A percentile compares a stretch with the other conserved stretches of the same genome.
These are phyloP conservation scores for Centropristis striata DNA, from an alignment of 2,113 vertebrate genomes.

Conservation along the genomic window DNA sequence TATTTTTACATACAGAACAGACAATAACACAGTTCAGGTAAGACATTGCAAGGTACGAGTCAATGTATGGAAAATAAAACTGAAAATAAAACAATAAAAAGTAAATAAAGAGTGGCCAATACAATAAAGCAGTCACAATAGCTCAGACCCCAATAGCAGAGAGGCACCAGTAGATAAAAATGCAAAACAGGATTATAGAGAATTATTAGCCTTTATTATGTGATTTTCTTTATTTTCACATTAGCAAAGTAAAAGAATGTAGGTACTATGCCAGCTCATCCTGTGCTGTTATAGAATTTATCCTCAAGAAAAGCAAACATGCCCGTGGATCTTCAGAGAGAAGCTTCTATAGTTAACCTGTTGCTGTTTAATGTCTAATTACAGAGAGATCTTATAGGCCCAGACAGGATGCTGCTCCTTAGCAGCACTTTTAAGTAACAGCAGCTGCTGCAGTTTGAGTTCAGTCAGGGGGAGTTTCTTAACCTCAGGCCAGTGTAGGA, in stretches of 20 bases:
- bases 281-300: not conserved
- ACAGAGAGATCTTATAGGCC: not conserved
- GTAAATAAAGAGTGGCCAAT: too few relatives aligned
- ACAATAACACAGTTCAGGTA: too few relatives aligned
- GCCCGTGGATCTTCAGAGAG: not conserved
- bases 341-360: not conserved
- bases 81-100: too few relatives aligned
- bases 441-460: constrained; percentile 51
- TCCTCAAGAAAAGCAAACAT: constrained; percentile 9
- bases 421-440: constrained; percentile 29
- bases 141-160: too few relatives aligned
- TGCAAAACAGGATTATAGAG: too few relatives aligned
- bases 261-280: not conserved
- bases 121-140: too few relatives aligned
- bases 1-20: too few relatives aligned
- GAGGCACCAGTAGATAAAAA: too few relatives aligned
- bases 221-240: too few relatives aligned
- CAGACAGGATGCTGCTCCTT: constrained; percentile 12
- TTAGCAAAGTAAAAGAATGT: not conserved
- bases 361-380: not conserved
- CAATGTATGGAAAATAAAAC: too few relatives aligned
- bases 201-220: too few relatives aligned
- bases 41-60: too few relatives aligned
- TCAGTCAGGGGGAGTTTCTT: constrained; percentile 59
- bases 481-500: constrained; percentile 44